A percentile compares a stretch with the other conserved stretches of the same genome.
These are phyloP conservation scores for Nasua narica DNA, from an alignment of 2,797 vertebrate species.

Conservation along the genomic window DNA sequence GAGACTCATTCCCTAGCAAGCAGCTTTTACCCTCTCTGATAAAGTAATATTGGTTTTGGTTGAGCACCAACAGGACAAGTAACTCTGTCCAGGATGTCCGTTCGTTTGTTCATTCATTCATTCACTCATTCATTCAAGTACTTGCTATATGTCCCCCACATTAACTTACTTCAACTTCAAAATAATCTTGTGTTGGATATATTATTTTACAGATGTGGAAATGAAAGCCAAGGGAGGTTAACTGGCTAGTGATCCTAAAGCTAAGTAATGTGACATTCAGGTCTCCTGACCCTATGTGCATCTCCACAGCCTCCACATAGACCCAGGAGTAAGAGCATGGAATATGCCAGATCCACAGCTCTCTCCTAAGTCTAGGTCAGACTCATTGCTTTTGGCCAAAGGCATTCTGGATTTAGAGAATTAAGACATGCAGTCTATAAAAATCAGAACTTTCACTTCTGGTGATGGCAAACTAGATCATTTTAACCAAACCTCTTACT, in stretches of 20 bases:
- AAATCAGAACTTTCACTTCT: background rate
- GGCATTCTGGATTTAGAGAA: slow-evolving; percentile 2
- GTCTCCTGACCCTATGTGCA: background rate
- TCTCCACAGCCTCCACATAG: background rate
- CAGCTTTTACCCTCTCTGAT: background rate
- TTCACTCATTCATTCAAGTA: background rate
- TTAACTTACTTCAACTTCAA: background rate
- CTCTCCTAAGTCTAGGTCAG: background rate
- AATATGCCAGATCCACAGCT: background rate
- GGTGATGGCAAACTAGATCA: background rate
- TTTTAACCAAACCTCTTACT: background rate
- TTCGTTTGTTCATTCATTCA: background rate
- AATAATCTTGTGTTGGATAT: background rate
- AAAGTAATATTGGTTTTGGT: background rate
- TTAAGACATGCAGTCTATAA: background rate
- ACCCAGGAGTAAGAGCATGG: background rate
- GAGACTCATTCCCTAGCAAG: background rate
- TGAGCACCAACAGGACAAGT: background rate
- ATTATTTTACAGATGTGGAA: background rate
- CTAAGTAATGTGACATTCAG: background rate
- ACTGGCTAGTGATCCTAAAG: background rate
- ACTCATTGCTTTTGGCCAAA: background rate
- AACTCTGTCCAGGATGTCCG: background rate
- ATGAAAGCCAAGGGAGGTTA: background rate
- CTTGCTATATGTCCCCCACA: background rate